Base-by-base conservation (phyloP, 1,140 invertebrate genomes). In the Drosophila pseudoobscura region DNA sequence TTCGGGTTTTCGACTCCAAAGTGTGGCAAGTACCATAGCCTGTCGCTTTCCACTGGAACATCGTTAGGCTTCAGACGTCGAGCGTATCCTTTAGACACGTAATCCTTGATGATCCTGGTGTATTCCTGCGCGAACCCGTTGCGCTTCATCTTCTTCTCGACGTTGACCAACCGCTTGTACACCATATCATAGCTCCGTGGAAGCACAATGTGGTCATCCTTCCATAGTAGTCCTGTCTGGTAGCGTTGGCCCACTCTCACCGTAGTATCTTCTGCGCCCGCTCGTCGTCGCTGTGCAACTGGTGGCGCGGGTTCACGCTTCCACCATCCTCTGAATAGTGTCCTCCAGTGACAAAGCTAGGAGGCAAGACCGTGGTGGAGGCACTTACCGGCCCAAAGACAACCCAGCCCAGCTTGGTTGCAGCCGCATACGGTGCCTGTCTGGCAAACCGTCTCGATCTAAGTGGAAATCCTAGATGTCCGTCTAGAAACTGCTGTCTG, bases 341-440 rank as follows among this genome's bases (percentile, higher is more conserved):
- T 64, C 45, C 7, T 57, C 53, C 31, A 41, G 3, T n/a, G n/a
- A 31, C 35, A 56, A 26, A n/a, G 55, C 55, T 6, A 65, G 62
- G 8, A 65, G 35, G 41, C 55, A 52, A 9, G 26, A 35, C 39
- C 15, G 50, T 53, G 31, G 24, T 4, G 0, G 4, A 5, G 3
- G 60, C 41, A 56, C 54, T 22, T 47, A 20, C 43, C 24, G 41
- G 41, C 26, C 55, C 24, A 26, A 26, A 26, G 24, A 26, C 24
- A 26, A 26, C 24, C 43, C 24, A 26, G 41, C 43, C 55, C 41
- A 46, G 43, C 13, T 15, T 7, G n/a, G 51, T 53, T 24, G 51
- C 26, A 7, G 31, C 29, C 29, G 31, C 29, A 24, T n/a, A 57
- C 26, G 9, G 24, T 17, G 44, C 44, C 17, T 15, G 26, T 44